Percentiles rank a stretch among this genome's conserved stretches.
Conservation (phyloP, 2,797 vertebrate species). For the Dendrocincla tyrannina region DNA sequence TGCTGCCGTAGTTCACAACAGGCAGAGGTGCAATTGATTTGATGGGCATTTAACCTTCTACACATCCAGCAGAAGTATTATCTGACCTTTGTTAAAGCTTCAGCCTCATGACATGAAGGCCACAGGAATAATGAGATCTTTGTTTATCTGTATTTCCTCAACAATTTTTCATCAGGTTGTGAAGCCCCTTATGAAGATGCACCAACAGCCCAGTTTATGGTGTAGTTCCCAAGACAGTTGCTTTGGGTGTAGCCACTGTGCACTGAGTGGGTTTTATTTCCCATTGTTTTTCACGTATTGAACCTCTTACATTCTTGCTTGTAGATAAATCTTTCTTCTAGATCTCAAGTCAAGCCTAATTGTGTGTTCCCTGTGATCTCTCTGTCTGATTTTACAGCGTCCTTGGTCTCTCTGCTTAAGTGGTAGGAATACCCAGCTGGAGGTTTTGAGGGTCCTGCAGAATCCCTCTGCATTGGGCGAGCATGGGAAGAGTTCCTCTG, state of each 20-base stretch:
- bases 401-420: background rate
- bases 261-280: background rate
- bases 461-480: background rate
- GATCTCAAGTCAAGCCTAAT: background rate
- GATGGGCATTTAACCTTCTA: constrained; percentile 1
- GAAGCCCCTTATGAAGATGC: background rate
- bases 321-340: background rate
- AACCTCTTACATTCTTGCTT: background rate
- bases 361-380: background rate
- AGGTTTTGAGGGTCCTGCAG: background rate
- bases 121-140: background rate
- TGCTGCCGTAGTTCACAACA: background rate
- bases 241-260: background rate
- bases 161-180: background rate
- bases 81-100: background rate
- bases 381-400: background rate
- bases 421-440: background rate
- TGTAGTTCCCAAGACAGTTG: background rate
- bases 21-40: background rate
- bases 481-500: background rate
- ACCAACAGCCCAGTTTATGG: background rate
- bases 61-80: background rate
- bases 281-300: background rate
- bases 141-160: background rate
- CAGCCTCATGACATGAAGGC: background rate